phyloP scores from a whole-genome alignment of 2,888 invertebrate species.

The Ommatoiulus sabulosus region DNA sequence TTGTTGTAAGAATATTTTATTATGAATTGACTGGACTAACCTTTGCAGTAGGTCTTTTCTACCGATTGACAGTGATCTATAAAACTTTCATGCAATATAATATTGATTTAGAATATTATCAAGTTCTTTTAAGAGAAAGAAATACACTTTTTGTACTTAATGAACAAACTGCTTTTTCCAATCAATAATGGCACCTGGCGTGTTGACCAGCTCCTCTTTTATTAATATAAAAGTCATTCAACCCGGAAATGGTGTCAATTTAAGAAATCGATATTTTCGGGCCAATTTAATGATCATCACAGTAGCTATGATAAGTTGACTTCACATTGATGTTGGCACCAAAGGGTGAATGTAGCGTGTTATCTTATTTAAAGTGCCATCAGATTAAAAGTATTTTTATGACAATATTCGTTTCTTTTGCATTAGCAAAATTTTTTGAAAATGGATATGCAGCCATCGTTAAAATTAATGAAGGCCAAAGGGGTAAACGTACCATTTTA shows the following conservation, averaged over 20 bases:
- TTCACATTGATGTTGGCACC: neutral
- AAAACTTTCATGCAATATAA: too few relatives aligned
- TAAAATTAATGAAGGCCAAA: slow-evolving; percentile 47
- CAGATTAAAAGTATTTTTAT: neutral
- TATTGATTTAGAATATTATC: neutral
- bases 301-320: neutral
- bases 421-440: neutral
- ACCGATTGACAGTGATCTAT: too few relatives aligned
- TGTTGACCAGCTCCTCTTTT: neutral
- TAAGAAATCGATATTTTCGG: neutral
- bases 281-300: neutral
- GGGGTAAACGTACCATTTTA: slow-evolving; percentile 57
- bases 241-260: neutral
- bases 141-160: neutral
- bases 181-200: neutral
- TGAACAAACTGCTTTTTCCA: neutral
- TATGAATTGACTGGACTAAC: too few relatives aligned
- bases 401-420: neutral
- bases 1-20: too few relatives aligned
- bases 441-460: neutral
- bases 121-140: neutral
- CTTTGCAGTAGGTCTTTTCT: too few relatives aligned
- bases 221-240: neutral
- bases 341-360: neutral
- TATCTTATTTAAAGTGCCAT: neutral